Percentiles rank a stretch among this genome's conserved stretches.
Conservation (phyloP, 1,140 invertebrate genomes). For the Lepidurus packardi region DNA sequence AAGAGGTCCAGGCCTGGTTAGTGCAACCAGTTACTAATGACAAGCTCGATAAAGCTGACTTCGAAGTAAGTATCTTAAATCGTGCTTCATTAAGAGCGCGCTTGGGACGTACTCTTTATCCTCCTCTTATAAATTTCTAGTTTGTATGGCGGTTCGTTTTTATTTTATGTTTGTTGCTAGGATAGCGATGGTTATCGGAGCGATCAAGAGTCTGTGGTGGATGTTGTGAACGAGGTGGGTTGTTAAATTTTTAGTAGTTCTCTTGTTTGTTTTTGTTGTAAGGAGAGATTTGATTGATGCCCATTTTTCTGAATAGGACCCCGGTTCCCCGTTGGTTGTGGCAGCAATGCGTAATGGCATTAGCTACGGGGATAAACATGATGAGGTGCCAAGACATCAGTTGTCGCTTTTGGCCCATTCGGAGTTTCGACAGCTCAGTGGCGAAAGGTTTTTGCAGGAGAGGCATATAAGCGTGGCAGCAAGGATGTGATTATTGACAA, state of each 20-base stretch:
- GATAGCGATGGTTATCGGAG: constrained; percentile 7
- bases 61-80: not conserved
- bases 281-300: not conserved
- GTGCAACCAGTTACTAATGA: not conserved
- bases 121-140: too few species aligned
- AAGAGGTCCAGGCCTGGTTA: not conserved
- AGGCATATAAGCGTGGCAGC: not conserved
- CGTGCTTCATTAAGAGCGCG: not conserved
- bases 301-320: not conserved
- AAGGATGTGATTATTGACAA: not conserved
- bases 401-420: not conserved
- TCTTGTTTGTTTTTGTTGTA: too few species aligned
- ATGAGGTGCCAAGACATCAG: not conserved
- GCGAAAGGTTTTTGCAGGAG: not conserved
- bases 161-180: not conserved
- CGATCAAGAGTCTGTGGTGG: not conserved
- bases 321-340: not conserved
- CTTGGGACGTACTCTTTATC: too few species aligned
- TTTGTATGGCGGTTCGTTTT: too few species aligned
- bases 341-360: not conserved
- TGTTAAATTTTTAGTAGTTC: not conserved
- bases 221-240: not conserved
- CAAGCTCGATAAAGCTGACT: not conserved
- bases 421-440: not conserved
- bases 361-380: not conserved